Conservation (phyloP, 2,888 invertebrate species). For the Archips xylosteana region DNA sequence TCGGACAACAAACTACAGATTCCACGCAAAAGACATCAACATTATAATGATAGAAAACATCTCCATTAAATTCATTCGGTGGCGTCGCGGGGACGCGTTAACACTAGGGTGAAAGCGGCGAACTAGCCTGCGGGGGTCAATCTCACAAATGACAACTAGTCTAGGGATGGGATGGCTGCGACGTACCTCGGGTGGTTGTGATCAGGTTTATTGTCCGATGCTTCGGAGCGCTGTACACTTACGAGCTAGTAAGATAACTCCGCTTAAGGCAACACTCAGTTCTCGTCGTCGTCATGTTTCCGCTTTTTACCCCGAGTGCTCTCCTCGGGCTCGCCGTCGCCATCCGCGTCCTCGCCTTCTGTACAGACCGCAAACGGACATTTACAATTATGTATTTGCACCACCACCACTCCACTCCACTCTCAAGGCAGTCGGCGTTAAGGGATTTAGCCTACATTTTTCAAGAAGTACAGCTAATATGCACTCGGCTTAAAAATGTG, state of each 20-base stretch:
- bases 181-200: slow-evolving; percentile 59
- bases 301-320: slow-evolving; percentile 87
- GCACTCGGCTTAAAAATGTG: too few relatives aligned
- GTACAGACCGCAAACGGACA: slow-evolving; percentile 35
- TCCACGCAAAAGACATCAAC: slow-evolving; percentile 76
- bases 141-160: slow-evolving; percentile 77
- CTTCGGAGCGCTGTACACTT: slow-evolving; percentile 83
- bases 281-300: slow-evolving; percentile 85
- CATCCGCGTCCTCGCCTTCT: slow-evolving; percentile 77
- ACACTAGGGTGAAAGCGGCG: slow-evolving; percentile 55
- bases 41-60: slow-evolving; percentile 64
- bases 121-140: slow-evolving; percentile 58
- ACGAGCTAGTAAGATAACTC: slow-evolving; percentile 82
- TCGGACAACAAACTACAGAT: slow-evolving; percentile 83
- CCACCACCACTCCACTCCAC: too few relatives aligned
- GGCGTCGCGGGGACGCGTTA: slow-evolving; percentile 45
- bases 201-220: slow-evolving; percentile 80
- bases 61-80: slow-evolving; percentile 53
- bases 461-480: too few relatives aligned
- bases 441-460: too few relatives aligned
- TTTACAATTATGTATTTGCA: background rate
- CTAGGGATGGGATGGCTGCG: slow-evolving; percentile 63
- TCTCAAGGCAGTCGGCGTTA: too few relatives aligned
- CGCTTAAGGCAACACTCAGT: slow-evolving; percentile 82
- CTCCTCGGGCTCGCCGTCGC: slow-evolving; percentile 76